Base-by-base conservation (phyloP, 2,888 invertebrate genomes). In the Agonopterix alstromeriana region DNA sequence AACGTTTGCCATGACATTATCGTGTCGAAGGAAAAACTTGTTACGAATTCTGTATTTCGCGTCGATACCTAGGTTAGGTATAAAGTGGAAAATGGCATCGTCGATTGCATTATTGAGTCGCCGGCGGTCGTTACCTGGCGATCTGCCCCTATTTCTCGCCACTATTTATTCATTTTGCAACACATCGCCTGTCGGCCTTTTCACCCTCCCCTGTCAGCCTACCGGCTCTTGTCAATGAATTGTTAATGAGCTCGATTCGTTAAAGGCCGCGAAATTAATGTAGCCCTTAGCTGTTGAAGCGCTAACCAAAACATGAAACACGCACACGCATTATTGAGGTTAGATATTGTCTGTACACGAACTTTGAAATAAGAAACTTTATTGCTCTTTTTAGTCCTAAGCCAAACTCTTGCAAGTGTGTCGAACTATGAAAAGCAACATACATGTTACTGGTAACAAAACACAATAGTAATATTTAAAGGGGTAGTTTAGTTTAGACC, bases 121-220 rank as follows among this genome's bases (percentile, higher is more conserved):
- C 64, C 53, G 27, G 53, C 63, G 77, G 77, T 72, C 74, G 78
- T 77, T 79, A 80, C 75, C 73, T 73, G 73, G 77, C 80, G 82
- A 80, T 81, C 83, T 86, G 84, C 83, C 87, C 82, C 73, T 82
- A 82, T 84, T 86, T 86, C 86, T 82, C 79, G 82, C 82, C 82
- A 76, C 77, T 79, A 80, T 85, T 86, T 88, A 88, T 87, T 82
- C 84, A 86, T 87, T 88, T 87, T 74, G 87, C 87, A 86, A 88
- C 81, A 84, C 82, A 83, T 81, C 70, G 77, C 76, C 77, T 74
- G 82, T 72, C 82, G 73, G 82, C 77, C 82, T 78, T 77, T 77
- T 77, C 81, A 77, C 80, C 83, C 78, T 72, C 70, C 74, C 72
- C 57, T 64, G 70, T 64, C 74, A 70, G 65, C 74, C 73, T 72